Evolutionary conservation across 92 coral and sea anemone species (phyloP).

Genomic region (Anthopleura xanthogrammica): DNA sequence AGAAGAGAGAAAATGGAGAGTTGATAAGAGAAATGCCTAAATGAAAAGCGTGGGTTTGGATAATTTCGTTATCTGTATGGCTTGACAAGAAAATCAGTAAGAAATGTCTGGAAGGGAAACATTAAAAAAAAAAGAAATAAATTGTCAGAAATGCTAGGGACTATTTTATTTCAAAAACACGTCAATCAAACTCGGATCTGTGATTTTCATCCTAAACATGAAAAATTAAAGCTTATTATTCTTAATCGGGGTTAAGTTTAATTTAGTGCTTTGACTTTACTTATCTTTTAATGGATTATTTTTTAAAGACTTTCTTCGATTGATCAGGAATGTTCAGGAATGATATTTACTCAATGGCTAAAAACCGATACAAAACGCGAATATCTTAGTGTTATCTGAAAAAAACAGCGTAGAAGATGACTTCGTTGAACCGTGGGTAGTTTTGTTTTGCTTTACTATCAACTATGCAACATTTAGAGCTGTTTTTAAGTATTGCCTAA

Average conservation of each 20-base stretch:
- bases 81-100: background rate
- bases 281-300: background rate
- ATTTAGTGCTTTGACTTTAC: background rate
- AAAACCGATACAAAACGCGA: background rate
- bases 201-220: background rate
- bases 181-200: too few relatives aligned
- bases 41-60: background rate
- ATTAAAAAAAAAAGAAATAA: too few relatives aligned
- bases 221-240: too few relatives aligned
- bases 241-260: background rate
- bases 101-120: background rate
- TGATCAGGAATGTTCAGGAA: background rate
- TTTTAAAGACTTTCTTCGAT: too few relatives aligned
- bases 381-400: background rate
- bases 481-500: too few relatives aligned
- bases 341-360: background rate
- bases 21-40: background rate
- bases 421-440: background rate
- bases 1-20: background rate
- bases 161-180: too few relatives aligned
- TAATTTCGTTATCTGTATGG: too few relatives aligned
- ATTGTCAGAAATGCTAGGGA: too few relatives aligned
- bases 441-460: too few relatives aligned
- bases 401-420: too few relatives aligned
- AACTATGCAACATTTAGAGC: too few relatives aligned